Evolutionary conservation across 2,888 invertebrate genomes (phyloP).

Genomic region (Acleris cristana): DNA sequence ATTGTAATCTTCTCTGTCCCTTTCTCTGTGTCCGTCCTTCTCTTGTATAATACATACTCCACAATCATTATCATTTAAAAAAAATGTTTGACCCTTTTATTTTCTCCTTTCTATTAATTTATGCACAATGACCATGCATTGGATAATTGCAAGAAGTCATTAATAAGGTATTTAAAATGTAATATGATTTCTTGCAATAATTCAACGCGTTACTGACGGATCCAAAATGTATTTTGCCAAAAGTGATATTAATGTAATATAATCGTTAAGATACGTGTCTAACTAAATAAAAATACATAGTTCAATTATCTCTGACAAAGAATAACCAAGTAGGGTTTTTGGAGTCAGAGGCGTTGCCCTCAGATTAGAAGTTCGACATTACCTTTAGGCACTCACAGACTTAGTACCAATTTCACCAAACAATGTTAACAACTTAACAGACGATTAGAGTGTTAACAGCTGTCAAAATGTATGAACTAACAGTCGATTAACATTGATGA

Average conservation of each 20-base stretch:
- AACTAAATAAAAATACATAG: constrained; percentile 44
- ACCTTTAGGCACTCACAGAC: no score
- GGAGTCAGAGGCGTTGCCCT: neutral
- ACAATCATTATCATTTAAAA: constrained; percentile 5
- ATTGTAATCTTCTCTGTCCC: constrained; percentile 1
- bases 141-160: neutral
- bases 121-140: constrained; percentile 7
- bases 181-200: no score
- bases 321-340: constrained; percentile 62
- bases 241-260: constrained; percentile 72
- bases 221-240: constrained; percentile 43
- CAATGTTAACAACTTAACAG: no score
- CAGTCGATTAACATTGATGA: no score
- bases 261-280: constrained; percentile 46
- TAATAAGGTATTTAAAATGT: no score
- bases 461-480: no score
- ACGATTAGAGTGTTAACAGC: no score
- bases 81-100: neutral
- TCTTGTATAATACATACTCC: constrained; percentile 1
- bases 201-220: constrained; percentile 2
- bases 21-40: constrained; percentile 28
- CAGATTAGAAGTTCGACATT: no score
- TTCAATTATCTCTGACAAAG: constrained; percentile 57
- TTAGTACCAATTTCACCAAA: no score
- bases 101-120: neutral